Evolutionary conservation across 2,113 vertebrate genomes (phyloP).

Genomic region (Romanogobio albipinnatus): DNA sequence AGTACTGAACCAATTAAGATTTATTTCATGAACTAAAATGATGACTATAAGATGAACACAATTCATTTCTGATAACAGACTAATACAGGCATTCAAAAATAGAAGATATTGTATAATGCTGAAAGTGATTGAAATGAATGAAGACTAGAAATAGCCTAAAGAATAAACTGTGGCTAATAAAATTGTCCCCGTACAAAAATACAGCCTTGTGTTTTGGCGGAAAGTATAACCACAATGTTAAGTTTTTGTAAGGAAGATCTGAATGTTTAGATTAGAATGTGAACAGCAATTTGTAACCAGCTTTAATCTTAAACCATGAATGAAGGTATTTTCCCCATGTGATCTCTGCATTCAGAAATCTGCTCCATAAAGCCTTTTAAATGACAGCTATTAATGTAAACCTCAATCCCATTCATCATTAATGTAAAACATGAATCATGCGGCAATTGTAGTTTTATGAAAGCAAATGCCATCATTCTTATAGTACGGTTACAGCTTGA

Average conservation of each 20-base stretch:
- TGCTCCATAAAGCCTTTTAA: conserved; percentile 36
- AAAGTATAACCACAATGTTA: background rate
- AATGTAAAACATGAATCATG: conserved; percentile 40
- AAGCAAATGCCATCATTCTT: conserved; percentile 47
- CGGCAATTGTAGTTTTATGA: conserved; percentile 42
- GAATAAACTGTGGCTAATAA: background rate
- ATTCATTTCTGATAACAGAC: background rate
- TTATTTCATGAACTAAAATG: background rate
- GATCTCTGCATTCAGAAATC: conserved; percentile 19
- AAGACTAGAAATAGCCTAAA: background rate
- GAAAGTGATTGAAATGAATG: background rate
- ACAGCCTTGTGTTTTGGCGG: background rate
- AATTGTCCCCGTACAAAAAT: background rate
- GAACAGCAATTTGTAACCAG: background rate
- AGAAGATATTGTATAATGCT: background rate
- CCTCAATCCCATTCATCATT: conserved; percentile 31
- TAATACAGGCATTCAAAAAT: background rate
- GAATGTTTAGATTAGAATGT: background rate
- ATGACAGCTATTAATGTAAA: conserved; percentile 55
- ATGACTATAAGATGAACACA: background rate
- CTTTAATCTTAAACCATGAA: background rate
- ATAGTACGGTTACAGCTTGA: conserved; percentile 25
- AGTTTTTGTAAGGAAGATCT: background rate
- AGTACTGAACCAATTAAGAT: too few species aligned
- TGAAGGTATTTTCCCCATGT: conserved; percentile 9